Conservation (phyloP, 2,113 vertebrate genomes). For the Nycticryphes semicollaris region DNA sequence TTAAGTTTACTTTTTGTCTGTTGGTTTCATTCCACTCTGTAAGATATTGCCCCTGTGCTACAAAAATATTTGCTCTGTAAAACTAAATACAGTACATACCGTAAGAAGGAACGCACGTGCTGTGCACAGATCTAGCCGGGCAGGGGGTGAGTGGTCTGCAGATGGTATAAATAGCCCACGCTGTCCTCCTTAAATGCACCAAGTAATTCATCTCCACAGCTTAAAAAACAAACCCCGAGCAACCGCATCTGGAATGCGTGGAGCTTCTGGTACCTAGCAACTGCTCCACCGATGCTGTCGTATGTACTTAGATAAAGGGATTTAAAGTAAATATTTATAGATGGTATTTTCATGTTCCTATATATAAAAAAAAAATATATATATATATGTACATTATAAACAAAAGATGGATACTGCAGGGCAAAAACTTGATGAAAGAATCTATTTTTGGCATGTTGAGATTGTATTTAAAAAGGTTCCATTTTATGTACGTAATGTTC, state of each 20-base stretch:
- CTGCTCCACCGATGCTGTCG: neutral
- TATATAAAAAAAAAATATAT: neutral
- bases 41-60: constrained; percentile 33
- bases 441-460: constrained; percentile 63
- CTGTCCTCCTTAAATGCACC: neutral
- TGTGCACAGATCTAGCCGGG: neutral
- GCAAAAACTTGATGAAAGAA: constrained; percentile 25
- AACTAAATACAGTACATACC: neutral
- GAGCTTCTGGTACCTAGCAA: neutral
- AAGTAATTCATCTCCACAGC: neutral
- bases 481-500: neutral
- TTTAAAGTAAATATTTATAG: constrained; percentile 54
- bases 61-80: constrained; percentile 1
- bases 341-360: constrained; percentile 53
- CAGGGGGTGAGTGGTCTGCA: neutral
- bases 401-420: constrained; percentile 16
- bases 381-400: constrained; percentile 24
- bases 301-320: neutral
- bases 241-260: neutral
- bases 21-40: constrained; percentile 23
- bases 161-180: neutral
- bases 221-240: neutral
- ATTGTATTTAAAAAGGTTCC: constrained; percentile 36
- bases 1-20: constrained; percentile 53
- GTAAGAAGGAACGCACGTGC: neutral